Base-by-base conservation (phyloP, 92 coral and sea anemone species). In the Ricordea florida region DNA sequence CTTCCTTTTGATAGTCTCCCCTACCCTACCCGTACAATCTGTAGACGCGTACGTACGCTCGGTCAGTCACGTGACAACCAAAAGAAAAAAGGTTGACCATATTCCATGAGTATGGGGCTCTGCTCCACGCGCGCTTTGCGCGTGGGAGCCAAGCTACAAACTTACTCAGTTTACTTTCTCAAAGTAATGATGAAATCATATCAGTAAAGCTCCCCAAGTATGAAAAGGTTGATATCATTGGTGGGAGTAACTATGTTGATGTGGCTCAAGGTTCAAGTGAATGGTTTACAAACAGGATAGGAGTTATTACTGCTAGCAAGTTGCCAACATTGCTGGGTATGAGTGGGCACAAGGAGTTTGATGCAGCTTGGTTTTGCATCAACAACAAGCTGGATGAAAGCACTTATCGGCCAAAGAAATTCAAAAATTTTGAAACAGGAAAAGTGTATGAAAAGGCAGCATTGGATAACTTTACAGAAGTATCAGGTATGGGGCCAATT, bases 341-440 rank as follows among this genome's bases (percentile, higher is more conserved):
- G 5, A 2, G 11, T 60, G 74, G 86, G 3, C 66, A 80, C 10
- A 49, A 70, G 36, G 79, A 70, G 29, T 61, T 60, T 29, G 33
- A 60, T 37, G 11, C 35, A 18, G 37, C 81, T 5, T 62, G 80
- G 81, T 72, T 72, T 43, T 72, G 81, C 21, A 52, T 63, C 2
- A 29, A 72, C 0, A 81, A 81, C 22, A 81, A 62, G 53, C 44
- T 70, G 22, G 67, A 70, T 62, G 72, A 71, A 21, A 70, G 75
- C 26, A 15, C 21, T 9, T 62, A 32, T 6, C 34, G 15, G 5
- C 79, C 79, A 4, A 71, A 71, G 38, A 71, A 18, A 46, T 79
- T 68, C 56, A 81, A 49, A 67, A 79, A 79, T 33, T 57, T 79
- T 38, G 44, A 57, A 25, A 56, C 77, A 33, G 75, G 60, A 10